These are phyloP conservation scores for Microcebus murinus DNA, from an alignment of 2,113 vertebrate species.

Conservation along the genomic window DNA sequence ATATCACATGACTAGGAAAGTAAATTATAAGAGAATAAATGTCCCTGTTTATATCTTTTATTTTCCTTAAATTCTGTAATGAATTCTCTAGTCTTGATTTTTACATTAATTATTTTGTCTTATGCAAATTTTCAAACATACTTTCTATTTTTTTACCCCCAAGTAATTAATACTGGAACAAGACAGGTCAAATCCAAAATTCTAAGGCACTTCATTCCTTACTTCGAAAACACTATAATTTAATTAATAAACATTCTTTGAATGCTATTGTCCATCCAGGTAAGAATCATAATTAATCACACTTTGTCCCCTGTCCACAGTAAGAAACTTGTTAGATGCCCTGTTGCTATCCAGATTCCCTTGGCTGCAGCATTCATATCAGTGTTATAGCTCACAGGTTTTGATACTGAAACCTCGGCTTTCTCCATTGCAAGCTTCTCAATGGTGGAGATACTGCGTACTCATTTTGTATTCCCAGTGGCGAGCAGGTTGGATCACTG, in stretches of 20 bases:
- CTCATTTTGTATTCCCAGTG: background rate
- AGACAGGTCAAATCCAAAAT: background rate
- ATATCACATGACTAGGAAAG: background rate
- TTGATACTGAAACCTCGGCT: background rate
- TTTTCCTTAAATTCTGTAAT: constrained; percentile 47
- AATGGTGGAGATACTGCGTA: background rate
- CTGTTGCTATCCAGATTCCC: background rate
- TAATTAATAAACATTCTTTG: background rate
- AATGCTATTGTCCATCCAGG: background rate
- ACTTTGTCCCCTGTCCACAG: background rate
- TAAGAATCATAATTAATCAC: background rate
- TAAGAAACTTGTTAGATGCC: background rate
- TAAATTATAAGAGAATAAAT: constrained; percentile 7
- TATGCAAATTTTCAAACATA: background rate
- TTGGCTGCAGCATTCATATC: background rate
- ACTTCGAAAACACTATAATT: background rate
- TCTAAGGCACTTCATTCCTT: background rate
- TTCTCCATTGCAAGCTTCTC: background rate
- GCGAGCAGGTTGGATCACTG: background rate
- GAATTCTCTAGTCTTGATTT: constrained; percentile 37
- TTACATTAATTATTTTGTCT: constrained; percentile 13
- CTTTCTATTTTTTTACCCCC: background rate
- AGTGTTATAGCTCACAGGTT: background rate
- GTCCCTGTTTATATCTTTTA: background rate
- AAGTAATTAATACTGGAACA: background rate